A percentile compares a stretch with the other conserved stretches of the same genome.
These are phyloP conservation scores for Epistrophe eligans DNA, from an alignment of 2,888 invertebrate species.

Conservation along the genomic window DNA sequence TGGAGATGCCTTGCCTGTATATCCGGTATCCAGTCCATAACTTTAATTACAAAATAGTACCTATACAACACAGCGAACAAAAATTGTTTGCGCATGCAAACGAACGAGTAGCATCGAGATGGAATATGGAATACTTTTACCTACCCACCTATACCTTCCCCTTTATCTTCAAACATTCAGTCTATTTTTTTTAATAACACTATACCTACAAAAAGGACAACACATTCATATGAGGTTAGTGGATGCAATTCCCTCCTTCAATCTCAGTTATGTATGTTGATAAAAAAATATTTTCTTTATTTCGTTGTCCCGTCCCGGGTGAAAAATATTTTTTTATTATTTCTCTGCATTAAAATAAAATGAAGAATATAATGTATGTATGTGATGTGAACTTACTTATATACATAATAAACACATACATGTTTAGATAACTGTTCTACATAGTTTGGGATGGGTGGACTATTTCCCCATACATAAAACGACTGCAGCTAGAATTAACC, in stretches of 20 bases:
- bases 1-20: slow-evolving; percentile 49
- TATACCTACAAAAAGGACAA: slow-evolving; percentile 62
- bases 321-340: slow-evolving; percentile 65
- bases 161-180: slow-evolving; percentile 51
- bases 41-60: slow-evolving; percentile 72
- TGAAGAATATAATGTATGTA: slow-evolving; percentile 20
- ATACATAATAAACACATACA: slow-evolving; percentile 3
- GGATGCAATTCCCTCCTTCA: slow-evolving; percentile 68
- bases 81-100: slow-evolving; percentile 60
- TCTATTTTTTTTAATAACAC: slow-evolving; percentile 43
- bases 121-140: slow-evolving; percentile 32
- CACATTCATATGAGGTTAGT: slow-evolving; percentile 65
- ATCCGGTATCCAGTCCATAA: slow-evolving; percentile 71
- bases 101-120: slow-evolving; percentile 46
- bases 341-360: slow-evolving; percentile 63
- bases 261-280: slow-evolving; percentile 69
- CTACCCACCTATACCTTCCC: slow-evolving; percentile 10
- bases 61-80: slow-evolving; percentile 44
- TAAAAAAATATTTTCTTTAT: slow-evolving; percentile 65
- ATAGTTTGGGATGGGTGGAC: slow-evolving; percentile 24
- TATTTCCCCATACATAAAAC: slow-evolving; percentile 32
- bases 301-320: slow-evolving; percentile 56
- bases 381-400: background rate
- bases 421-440: slow-evolving; percentile 14
- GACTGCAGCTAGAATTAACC: slow-evolving; percentile 58